Base-by-base conservation (phyloP, 2,113 vertebrate species). In the Gallinago undulata region DNA sequence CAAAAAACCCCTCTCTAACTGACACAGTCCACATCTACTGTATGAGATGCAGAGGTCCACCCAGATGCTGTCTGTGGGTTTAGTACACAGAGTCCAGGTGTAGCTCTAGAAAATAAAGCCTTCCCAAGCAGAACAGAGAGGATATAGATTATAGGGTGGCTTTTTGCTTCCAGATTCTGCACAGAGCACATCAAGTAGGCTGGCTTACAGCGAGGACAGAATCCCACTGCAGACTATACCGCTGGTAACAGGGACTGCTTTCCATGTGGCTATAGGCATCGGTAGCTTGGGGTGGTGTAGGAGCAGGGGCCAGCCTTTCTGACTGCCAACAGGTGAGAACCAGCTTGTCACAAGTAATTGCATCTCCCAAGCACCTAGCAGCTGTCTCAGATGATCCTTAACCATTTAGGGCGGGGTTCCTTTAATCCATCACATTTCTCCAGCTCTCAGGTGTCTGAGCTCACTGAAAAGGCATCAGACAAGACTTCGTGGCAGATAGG, bases 241-340 rank as follows among this genome's bases (percentile, higher is more conserved):
- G 8, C n/a, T 22, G 23, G 16, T 37, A 78, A 69, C 9, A n/a
- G n/a, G 1, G 21, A 12, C 63, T 62, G 39, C 33, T 68, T 80
- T 33, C 35, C 10, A 25, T 9, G 3, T 6, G 7, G 18, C 48
- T 33, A 7, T 1, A 48, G 19, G 30, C 5, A 33, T 1, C 16
- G 2, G 13, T 12, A 64, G 12, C 14, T 86, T 39, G 11, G 11
- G 25, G 64, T 6, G 9, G 14, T 23, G 17, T 1, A n/a, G 19
- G 22, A 79, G 41, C 24, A 47, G 24, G 5, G 37, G 3, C 17
- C 45, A 84, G 17, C 17, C 41, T 16, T 77, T 64, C 48, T 66
- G 10, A 56, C 33, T 2, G 2, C 16, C 19, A 78, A n/a, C 51
- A 55, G 35, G 12, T 50, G 15, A 77, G 41, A 63, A 70, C 22